Percentiles rank a stretch among this genome's conserved stretches.
phyloP scores from a whole-genome alignment of 2,888 invertebrate genomes.

The Encarsia formosa region DNA sequence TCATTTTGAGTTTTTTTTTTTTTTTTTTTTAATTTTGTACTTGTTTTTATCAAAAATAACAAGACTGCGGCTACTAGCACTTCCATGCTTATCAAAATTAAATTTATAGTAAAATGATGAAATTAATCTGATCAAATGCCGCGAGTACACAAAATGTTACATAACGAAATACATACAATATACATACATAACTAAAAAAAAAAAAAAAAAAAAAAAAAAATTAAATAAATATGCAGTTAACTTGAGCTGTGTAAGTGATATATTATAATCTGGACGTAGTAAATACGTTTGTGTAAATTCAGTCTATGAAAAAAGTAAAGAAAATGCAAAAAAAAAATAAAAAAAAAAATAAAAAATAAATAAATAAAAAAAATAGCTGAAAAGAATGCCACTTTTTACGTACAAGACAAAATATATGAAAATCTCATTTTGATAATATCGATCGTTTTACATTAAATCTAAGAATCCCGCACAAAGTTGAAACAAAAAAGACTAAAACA shows the following conservation, averaged over 20 bases:
- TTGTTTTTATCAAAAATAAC: constrained; percentile 24
- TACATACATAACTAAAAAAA: constrained; percentile 5
- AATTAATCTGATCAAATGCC: constrained; percentile 20
- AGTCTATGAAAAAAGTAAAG: constrained; percentile 38
- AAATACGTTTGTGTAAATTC: constrained; percentile 46
- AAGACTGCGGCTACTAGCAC: constrained; percentile 29
- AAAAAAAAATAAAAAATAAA: constrained; percentile 8
- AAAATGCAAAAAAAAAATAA: constrained; percentile 14
- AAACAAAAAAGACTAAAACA: constrained; percentile 27
- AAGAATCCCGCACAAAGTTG: constrained; percentile 24
- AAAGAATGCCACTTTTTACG: constrained; percentile 37
- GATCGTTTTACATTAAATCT: constrained; percentile 42
- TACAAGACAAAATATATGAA: constrained; percentile 38
- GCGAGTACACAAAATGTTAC: constrained; percentile 15
- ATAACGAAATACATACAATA: constrained; percentile 9
- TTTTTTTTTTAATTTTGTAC: constrained; percentile 26
- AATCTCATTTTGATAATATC: constrained; percentile 47
- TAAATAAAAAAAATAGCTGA: constrained; percentile 17
- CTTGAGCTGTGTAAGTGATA: constrained; percentile 48
- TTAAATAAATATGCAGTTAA: constrained; percentile 38
- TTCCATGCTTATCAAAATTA: constrained; percentile 26
- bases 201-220: constrained; percentile 20
- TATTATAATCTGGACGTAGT: constrained; percentile 49
- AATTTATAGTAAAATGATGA: constrained; percentile 22
- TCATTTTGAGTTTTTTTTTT: not conserved